phyloP scores from a whole-genome alignment of 2,888 invertebrate genomes.

The Xylota sylvarum region DNA sequence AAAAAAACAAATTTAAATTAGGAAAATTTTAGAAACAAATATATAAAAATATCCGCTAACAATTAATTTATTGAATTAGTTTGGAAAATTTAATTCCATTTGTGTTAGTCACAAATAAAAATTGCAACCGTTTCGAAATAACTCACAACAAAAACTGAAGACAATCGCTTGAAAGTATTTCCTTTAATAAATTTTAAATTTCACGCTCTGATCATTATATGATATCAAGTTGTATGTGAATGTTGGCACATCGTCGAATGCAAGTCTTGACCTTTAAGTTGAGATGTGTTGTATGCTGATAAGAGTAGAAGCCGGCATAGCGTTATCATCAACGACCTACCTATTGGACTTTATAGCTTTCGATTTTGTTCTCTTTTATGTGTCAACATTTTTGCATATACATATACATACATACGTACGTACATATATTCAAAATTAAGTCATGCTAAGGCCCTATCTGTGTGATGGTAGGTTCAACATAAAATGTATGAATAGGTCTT shows the following conservation, averaged over 20 bases:
- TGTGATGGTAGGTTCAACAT: too few relatives aligned
- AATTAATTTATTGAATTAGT: neutral
- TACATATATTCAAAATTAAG: too few relatives aligned
- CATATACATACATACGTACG: too few relatives aligned
- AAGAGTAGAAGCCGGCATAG: slow-evolving; percentile 48
- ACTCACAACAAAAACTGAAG: slow-evolving; percentile 61
- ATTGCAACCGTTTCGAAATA: slow-evolving; percentile 64
- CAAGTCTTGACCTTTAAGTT: slow-evolving; percentile 67
- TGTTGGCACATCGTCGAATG: slow-evolving; percentile 38
- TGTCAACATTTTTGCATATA: slow-evolving; percentile 1
- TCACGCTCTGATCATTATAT: slow-evolving; percentile 11
- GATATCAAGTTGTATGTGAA: slow-evolving; percentile 7
- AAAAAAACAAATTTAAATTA: neutral
- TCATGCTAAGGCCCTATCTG: too few relatives aligned
- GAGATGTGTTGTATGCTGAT: slow-evolving; percentile 46
- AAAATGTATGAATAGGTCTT: too few relatives aligned
- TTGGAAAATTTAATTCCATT: slow-evolving; percentile 11
- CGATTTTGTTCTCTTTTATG: slow-evolving; percentile 8
- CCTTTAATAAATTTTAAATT: slow-evolving; percentile 39
- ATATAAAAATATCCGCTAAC: neutral
- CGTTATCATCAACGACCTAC: slow-evolving; percentile 45
- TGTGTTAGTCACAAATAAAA: neutral
- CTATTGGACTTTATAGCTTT: slow-evolving; percentile 39
- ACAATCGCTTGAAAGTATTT: slow-evolving; percentile 25
- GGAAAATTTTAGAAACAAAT: neutral